These are phyloP conservation scores for Egretta garzetta DNA, from an alignment of 2,113 vertebrate genomes.

Conservation along the genomic window DNA sequence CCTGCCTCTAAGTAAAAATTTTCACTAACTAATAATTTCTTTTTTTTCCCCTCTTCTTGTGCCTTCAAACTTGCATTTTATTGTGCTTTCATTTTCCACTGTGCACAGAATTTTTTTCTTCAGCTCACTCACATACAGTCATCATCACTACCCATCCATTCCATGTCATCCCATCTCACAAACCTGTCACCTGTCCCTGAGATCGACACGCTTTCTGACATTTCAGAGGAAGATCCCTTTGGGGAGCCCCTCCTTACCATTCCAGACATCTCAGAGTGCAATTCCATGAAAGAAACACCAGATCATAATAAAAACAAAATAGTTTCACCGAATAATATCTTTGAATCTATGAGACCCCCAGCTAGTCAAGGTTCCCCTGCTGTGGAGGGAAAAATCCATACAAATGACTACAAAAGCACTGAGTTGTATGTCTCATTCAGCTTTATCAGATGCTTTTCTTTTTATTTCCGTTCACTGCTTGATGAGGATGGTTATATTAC, in stretches of 20 bases:
- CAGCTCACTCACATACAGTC: conserved; percentile 82
- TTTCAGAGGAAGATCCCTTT: conserved; percentile 87
- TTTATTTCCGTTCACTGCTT: conserved; percentile 74
- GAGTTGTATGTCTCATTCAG: conserved; percentile 66
- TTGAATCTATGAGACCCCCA: background rate
- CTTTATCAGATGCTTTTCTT: conserved; percentile 70
- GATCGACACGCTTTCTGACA: conserved; percentile 87
- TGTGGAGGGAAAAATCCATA: conserved; percentile 1
- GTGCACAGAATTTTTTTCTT: conserved; percentile 41
- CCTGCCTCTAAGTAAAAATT: conserved; percentile 48
- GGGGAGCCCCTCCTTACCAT: conserved; percentile 65
- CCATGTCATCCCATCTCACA: conserved; percentile 76
- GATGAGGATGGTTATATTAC: conserved; percentile 80
- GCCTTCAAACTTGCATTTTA: conserved; percentile 56
- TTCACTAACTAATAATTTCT: conserved; percentile 79
- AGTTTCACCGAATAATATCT: background rate
- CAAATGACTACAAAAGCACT: background rate
- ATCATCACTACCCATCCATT: conserved; percentile 78
- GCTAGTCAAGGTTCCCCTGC: conserved; percentile 9
- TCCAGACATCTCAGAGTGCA: conserved; percentile 51
- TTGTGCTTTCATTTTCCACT: conserved; percentile 47
- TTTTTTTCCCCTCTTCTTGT: conserved; percentile 61
- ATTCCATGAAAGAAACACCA: conserved; percentile 21
- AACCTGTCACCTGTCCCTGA: conserved; percentile 85
- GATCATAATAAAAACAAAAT: background rate